Evolutionary conservation across 2,888 invertebrate genomes (phyloP).

Genomic region (Aporophyla nigra): DNA sequence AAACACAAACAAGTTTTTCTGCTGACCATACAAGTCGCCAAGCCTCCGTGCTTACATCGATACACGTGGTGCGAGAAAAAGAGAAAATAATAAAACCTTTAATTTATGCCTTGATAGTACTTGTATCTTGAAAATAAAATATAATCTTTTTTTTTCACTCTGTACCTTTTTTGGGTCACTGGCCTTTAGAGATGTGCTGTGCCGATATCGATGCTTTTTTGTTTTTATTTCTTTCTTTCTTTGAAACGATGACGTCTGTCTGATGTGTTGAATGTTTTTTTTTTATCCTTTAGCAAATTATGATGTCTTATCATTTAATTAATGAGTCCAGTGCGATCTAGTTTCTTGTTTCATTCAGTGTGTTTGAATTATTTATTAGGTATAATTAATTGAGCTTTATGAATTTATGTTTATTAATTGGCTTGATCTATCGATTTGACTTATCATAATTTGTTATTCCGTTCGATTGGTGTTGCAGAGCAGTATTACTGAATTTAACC

Average conservation of each 20-base stretch:
- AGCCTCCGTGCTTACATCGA: constrained; percentile 81
- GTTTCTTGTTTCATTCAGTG: constrained; percentile 43
- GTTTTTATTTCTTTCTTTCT: constrained; percentile 53
- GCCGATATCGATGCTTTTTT: constrained; percentile 73
- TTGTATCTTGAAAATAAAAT: constrained; percentile 90
- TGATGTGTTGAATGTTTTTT: constrained; percentile 56
- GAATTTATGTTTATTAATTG: constrained; percentile 50
- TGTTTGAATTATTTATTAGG: constrained; percentile 43
- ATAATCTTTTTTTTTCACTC: constrained; percentile 82
- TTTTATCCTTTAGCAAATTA: constrained; percentile 58
- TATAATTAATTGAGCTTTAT: constrained; percentile 38
- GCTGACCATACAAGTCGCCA: constrained; percentile 79
- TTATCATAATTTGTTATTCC: constrained; percentile 43
- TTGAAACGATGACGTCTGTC: constrained; percentile 65
- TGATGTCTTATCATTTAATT: constrained; percentile 59
- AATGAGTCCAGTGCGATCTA: constrained; percentile 44
- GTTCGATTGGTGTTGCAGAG: background rate
- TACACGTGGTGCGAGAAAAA: constrained; percentile 88
- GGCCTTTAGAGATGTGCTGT: constrained; percentile 84
- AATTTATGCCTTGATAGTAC: constrained; percentile 91
- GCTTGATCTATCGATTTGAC: constrained; percentile 27
- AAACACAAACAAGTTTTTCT: constrained; percentile 71
- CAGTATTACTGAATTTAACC: constrained; percentile 4
- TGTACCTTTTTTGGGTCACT: constrained; percentile 86
- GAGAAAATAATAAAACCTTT: constrained; percentile 89